These are phyloP conservation scores for Macrocentrus cingulum DNA, from an alignment of 1,140 invertebrate species.

Conservation along the genomic window DNA sequence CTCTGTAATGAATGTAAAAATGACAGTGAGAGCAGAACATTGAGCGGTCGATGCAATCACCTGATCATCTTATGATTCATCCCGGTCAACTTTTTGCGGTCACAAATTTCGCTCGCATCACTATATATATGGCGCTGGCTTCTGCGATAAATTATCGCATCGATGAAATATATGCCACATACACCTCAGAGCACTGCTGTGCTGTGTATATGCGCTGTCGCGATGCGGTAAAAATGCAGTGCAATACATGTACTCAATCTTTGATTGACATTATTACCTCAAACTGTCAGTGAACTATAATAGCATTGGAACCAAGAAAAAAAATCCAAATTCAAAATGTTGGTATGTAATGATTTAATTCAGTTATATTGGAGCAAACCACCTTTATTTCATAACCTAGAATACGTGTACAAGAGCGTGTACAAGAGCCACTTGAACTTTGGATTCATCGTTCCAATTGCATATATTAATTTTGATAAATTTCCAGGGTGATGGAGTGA, in stretches of 20 bases:
- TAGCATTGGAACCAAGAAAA: background rate
- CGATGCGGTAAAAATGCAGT: constrained; percentile 17
- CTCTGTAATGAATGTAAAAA: too few species aligned
- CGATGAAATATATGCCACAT: too few species aligned
- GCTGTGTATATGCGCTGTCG: constrained; percentile 13
- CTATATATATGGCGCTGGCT: too few species aligned
- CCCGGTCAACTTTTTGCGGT: too few species aligned
- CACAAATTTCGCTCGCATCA: too few species aligned
- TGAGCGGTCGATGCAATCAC: too few species aligned
- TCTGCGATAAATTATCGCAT: too few species aligned
- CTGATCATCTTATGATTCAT: too few species aligned
- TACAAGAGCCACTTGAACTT: background rate
- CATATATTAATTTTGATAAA: constrained; percentile 6
- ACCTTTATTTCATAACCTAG: background rate
- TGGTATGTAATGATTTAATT: background rate
- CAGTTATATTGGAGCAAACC: background rate
- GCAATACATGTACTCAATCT: constrained; percentile 3
- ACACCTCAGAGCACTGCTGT: too few species aligned
- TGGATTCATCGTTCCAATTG: background rate
- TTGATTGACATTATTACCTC: background rate
- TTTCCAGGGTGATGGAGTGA: constrained; percentile 46
- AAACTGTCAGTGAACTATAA: background rate
- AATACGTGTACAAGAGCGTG: too few species aligned
- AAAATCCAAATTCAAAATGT: background rate
- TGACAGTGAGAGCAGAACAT: too few species aligned